These are phyloP conservation scores for Cherax destructor DNA, from an alignment of 1,140 invertebrate genomes.

Conservation along the genomic window DNA sequence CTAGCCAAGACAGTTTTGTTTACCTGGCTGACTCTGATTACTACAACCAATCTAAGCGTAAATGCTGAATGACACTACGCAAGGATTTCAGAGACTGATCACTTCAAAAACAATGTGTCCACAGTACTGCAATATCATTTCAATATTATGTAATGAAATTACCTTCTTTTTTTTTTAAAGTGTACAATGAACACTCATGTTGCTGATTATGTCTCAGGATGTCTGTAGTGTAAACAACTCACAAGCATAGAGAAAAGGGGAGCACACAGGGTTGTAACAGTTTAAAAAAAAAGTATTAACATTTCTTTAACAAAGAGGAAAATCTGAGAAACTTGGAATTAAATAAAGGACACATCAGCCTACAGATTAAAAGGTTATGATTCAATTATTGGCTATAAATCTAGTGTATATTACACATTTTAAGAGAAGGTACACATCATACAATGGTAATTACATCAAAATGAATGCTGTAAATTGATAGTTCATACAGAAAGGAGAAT, in stretches of 20 bases:
- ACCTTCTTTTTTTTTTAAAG: not conserved
- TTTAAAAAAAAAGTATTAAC: not conserved
- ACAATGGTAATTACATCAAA: not conserved
- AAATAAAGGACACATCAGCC: not conserved
- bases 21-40: slow-evolving; percentile 24
- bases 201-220: slow-evolving; percentile 38
- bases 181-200: slow-evolving; percentile 5
- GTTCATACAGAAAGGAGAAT: not conserved
- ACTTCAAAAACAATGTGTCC: not conserved
- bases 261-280: slow-evolving; percentile 49
- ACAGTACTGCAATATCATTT: not conserved
- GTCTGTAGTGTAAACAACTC: slow-evolving; percentile 50
- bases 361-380: not conserved
- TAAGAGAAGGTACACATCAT: not conserved
- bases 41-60: slow-evolving; percentile 68
- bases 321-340: not conserved
- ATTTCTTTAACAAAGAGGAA: not conserved
- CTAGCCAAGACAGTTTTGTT: slow-evolving; percentile 31
- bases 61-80: slow-evolving; percentile 63
- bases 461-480: not conserved
- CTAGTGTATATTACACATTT: not conserved
- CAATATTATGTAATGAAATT: not conserved
- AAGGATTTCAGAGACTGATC: slow-evolving; percentile 44
- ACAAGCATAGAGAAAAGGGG: slow-evolving; percentile 49
- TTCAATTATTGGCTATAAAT: not conserved